Percentiles rank a stretch among this genome's conserved stretches.
These are phyloP conservation scores for Prionailurus bengalensis DNA, from an alignment of 2,113 vertebrate species.

Conservation along the genomic window DNA sequence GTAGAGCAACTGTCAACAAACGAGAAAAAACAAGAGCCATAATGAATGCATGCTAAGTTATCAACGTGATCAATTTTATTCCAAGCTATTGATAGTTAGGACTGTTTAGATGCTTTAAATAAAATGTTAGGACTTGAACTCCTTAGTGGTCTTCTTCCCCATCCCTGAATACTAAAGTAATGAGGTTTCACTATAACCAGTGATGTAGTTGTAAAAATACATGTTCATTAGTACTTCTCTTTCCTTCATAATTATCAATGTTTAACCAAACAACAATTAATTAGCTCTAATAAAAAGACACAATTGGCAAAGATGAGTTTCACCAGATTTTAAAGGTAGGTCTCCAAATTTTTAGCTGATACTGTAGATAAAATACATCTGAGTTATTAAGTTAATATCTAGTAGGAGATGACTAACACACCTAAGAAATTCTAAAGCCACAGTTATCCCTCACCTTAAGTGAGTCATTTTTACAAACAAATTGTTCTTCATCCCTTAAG, in stretches of 20 bases:
- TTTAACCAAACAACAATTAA: conserved; percentile 51
- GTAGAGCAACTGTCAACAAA: neutral
- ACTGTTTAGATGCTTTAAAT: conserved; percentile 22
- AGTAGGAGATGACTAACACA: conserved; percentile 65
- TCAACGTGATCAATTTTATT: neutral
- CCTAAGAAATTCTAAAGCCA: conserved; percentile 67
- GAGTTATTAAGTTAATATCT: conserved; percentile 61
- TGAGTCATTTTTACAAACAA: conserved; percentile 79
- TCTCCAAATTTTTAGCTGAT: conserved; percentile 39
- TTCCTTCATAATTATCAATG: neutral
- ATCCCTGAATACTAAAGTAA: neutral
- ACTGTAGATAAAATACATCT: conserved; percentile 20
- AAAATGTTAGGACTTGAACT: conserved; percentile 26
- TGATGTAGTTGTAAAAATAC: neutral
- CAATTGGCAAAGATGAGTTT: conserved; percentile 47
- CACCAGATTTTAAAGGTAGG: conserved; percentile 48
- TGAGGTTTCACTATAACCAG: neutral
- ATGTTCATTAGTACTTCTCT: neutral
- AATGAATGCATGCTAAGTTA: neutral
- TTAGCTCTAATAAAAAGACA: neutral
- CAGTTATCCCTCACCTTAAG: conserved; percentile 56
- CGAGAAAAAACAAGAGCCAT: neutral
- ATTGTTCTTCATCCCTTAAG: conserved; percentile 65
- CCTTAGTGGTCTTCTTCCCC: neutral
- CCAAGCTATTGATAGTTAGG: neutral